Evolutionary conservation across 2,113 vertebrate species (phyloP), one percentile per base, ranked within the genome.

Genomic region (Podarcis muralis): DNA sequence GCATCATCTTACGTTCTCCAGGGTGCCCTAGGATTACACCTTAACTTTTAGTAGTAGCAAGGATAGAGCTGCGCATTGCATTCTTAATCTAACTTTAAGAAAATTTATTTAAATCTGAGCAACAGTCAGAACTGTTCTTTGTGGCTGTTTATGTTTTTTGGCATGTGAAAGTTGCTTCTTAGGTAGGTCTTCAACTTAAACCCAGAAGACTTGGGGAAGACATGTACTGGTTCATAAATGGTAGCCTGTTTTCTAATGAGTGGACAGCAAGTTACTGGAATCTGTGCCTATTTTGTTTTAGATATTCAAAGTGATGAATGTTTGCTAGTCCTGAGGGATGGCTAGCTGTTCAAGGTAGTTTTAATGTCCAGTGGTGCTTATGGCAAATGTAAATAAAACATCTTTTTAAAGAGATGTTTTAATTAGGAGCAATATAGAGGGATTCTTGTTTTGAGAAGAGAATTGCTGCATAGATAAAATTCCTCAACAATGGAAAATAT

Each of bases 151-250:
- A 43, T 43, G 43, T 59, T 18, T 95, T 95, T 93, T 95, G 92
- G 92, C 91, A 91, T 84, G n/a, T 87, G 83, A 82, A 95, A 82
- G 75, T 90, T 90, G 87, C 91, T 90, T 95, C 88, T 93, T 96
- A 92, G 94, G 95, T 95, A 93, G 84, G 75, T 87, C 88, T 88
- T 94, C 84, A 92, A 92, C 94, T 95, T 92, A 91, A 95, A 88
- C 89, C 77, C 89, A 81, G 87, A 95, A 93, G 89, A 74, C 84
- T 96, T 95, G 86, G 87, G 93, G 78, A 37, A 12, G n/a, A n/a
- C n/a, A n/a, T n/a, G n/a, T n/a, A n/a, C 92, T 91, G 83, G 69
- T 88, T 87, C 89, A 85, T 81, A 92, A 84, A 53, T 88, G 94
- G 92, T 87, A 90, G 94, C 84, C 89, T 95, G 92, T 91, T 95